phyloP scores from a whole-genome alignment of 2,113 vertebrate species.

The Anas platyrhynchos region DNA sequence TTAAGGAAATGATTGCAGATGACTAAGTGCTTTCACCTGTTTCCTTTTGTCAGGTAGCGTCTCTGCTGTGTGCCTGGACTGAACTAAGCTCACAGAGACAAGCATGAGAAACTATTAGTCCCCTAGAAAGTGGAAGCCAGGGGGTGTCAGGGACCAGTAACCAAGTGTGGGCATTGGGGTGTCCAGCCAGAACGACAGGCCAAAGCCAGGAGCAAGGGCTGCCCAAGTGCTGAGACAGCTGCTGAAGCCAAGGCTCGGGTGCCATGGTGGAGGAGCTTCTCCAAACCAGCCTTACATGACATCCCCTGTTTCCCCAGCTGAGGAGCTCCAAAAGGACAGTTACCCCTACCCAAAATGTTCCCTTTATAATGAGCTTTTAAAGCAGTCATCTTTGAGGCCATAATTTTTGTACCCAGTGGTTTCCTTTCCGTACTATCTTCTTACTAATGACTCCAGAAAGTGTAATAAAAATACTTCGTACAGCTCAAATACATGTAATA shows the following conservation, averaged over 20 bases:
- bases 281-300: background rate
- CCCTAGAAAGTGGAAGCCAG: background rate
- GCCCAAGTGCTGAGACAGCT: background rate
- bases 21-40: slow-evolving; percentile 35
- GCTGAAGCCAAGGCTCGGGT: background rate
- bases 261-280: background rate
- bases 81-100: background rate
- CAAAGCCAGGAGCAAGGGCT: no score
- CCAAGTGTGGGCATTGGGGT: no score
- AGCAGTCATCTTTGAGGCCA: background rate
- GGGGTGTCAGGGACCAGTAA: no score
- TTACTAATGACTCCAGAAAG: background rate
- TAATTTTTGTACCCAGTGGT: background rate
- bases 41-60: background rate
- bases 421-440: background rate
- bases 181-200: no score
- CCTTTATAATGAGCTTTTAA: background rate
- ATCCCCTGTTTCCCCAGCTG: background rate
- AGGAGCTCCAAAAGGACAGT: background rate
- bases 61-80: background rate
- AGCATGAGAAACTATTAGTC: background rate
- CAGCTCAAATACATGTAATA: background rate
- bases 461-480: background rate
- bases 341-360: fast-evolving
- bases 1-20: slow-evolving; percentile 18